Evolutionary conservation across 2,888 invertebrate genomes (phyloP).

Genomic region (Sussaba pulchella): DNA sequence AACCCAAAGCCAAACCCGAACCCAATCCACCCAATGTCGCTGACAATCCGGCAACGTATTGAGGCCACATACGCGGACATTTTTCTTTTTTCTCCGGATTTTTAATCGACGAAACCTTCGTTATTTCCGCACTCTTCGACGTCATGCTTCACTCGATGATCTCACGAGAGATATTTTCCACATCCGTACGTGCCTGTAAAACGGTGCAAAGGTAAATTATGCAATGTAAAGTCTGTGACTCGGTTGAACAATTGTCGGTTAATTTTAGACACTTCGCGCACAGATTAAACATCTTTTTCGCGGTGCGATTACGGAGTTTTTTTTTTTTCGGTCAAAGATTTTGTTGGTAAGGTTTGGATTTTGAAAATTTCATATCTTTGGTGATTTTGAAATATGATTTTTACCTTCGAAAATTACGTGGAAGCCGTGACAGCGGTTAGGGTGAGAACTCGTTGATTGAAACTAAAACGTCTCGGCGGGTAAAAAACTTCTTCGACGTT

Average conservation of each 20-base stretch:
- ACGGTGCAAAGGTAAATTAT: not conserved
- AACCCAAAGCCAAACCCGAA: conserved; percentile 90
- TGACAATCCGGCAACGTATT: conserved; percentile 88
- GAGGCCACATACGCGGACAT: conserved; percentile 85
- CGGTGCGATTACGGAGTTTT: no score
- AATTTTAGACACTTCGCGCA: no score
- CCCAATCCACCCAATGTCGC: conserved; percentile 92
- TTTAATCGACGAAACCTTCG: not conserved
- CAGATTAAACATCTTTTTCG: not conserved
- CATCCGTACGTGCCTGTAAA: not conserved
- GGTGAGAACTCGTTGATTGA: no score
- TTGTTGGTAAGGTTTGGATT: no score
- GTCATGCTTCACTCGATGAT: not conserved
- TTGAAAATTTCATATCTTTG: no score
- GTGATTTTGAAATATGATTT: no score
- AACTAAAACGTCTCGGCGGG: no score
- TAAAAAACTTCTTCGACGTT: no score
- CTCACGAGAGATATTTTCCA: not conserved
- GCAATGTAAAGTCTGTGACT: not conserved
- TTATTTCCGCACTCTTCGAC: not conserved
- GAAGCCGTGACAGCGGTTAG: no score
- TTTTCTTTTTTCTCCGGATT: not conserved
- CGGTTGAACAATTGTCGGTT: not conserved
- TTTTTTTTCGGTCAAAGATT: no score
- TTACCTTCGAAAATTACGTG: no score